A percentile compares a stretch with the other conserved stretches of the same genome.
These are phyloP conservation scores for Hyposoter didymator DNA, from an alignment of 2,888 invertebrate species.

Conservation along the genomic window DNA sequence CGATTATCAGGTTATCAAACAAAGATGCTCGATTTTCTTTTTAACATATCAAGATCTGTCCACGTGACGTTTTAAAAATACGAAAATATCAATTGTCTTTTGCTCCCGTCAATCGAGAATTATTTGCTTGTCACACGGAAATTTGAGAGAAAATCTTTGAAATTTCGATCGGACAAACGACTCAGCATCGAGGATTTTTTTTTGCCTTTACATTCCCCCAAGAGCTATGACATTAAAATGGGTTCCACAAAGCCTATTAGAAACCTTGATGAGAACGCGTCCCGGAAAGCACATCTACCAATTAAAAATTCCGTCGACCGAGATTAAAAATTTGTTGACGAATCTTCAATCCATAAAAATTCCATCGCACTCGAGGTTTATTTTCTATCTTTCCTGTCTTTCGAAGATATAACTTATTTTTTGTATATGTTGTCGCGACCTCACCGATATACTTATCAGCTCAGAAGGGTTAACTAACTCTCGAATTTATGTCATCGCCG, in stretches of 20 bases:
- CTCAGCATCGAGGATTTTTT: background rate
- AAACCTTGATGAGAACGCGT: slow-evolving; percentile 32
- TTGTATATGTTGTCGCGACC: slow-evolving; percentile 4
- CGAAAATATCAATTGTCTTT: slow-evolving; percentile 27
- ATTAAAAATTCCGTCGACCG: slow-evolving; percentile 23
- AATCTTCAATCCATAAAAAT: slow-evolving; percentile 51
- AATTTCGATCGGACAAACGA: background rate
- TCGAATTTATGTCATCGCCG: slow-evolving; percentile 17
- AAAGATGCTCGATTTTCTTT: slow-evolving; percentile 1
- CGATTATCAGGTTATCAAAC: slow-evolving; percentile 30
- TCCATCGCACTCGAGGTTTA: slow-evolving; percentile 48
- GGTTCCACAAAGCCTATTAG: slow-evolving; percentile 26
- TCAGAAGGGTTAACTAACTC: slow-evolving; percentile 9
- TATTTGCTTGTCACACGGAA: slow-evolving; percentile 16
- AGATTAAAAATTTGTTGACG: slow-evolving; percentile 48
- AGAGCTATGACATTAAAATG: slow-evolving; percentile 28
- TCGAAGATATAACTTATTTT: slow-evolving; percentile 8
- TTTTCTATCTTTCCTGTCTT: slow-evolving; percentile 23
- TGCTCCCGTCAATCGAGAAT: slow-evolving; percentile 11
- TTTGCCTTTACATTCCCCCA: background rate
- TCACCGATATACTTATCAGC: slow-evolving; percentile 36
- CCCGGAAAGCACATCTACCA: slow-evolving; percentile 38
- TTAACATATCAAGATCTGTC: slow-evolving; percentile 15
- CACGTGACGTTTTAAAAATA: background rate
- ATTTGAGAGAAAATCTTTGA: background rate